phyloP scores from a whole-genome alignment of 1,140 invertebrate species.

The Semibalanus balanoides region DNA sequence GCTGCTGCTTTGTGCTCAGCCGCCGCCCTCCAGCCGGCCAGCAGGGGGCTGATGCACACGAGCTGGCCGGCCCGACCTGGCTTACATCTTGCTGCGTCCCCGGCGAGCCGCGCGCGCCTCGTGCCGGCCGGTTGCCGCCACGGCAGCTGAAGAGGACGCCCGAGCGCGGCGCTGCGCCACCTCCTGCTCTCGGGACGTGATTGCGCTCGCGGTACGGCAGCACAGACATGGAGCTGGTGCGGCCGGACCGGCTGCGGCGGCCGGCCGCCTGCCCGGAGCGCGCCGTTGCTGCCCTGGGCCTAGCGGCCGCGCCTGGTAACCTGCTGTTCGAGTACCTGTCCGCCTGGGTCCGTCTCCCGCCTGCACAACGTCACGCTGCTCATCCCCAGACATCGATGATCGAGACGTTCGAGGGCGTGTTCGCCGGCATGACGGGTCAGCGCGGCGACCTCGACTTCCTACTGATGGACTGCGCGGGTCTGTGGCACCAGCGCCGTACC shows the following conservation, averaged over 20 bases:
- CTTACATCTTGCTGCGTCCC: no score
- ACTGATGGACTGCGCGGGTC: neutral
- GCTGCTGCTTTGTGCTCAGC: no score
- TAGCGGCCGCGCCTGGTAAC: neutral
- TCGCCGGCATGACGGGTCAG: neutral
- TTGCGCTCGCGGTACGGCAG: neutral
- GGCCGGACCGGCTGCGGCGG: neutral
- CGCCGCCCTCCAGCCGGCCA: no score
- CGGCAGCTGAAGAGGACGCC: no score
- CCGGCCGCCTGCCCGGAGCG: neutral
- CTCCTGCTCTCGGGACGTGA: neutral
- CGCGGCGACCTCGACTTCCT: neutral
- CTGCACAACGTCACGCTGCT: neutral
- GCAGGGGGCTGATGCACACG: no score
- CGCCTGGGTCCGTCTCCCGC: neutral
- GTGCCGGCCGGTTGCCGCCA: no score
- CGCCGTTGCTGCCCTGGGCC: neutral
- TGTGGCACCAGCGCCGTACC: neutral
- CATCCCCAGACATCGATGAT: neutral
- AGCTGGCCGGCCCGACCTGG: no score
- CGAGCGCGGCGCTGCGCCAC: neutral
- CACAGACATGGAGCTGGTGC: neutral
- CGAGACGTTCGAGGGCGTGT: neutral
- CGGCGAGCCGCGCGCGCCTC: no score
- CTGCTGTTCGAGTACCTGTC: neutral